Percentiles rank a stretch among this genome's conserved stretches.
These are phyloP conservation scores for Drosophila seguyi DNA, from an alignment of 1,140 invertebrate species.

Conservation along the genomic window DNA sequence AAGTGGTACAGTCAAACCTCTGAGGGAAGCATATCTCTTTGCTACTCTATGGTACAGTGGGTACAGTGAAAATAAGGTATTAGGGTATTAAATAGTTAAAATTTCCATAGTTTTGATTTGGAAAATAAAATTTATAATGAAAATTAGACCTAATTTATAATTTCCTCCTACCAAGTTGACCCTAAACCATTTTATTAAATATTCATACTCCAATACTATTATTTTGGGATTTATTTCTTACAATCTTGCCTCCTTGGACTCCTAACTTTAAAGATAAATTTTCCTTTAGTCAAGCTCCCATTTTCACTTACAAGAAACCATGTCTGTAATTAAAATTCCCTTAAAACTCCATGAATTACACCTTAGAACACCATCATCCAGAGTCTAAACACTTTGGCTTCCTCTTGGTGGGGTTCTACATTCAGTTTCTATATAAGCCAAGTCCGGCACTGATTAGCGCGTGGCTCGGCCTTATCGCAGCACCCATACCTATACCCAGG, in stretches of 20 bases:
- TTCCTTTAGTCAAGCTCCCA: background rate
- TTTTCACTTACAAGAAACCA: too few species aligned
- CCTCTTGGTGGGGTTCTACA: background rate
- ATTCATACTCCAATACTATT: too few species aligned
- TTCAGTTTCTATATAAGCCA: background rate
- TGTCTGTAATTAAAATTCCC: background rate
- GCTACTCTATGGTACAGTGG: too few species aligned
- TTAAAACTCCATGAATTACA: background rate
- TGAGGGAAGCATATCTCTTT: background rate
- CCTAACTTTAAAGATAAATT: background rate
- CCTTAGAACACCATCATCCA: background rate
- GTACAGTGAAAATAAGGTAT: background rate
- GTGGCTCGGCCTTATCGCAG: constrained; percentile 50
- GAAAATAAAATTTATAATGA: background rate
- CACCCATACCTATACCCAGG: background rate
- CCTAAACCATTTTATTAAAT: too few species aligned
- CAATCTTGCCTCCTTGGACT: background rate
- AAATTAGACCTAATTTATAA: too few species aligned
- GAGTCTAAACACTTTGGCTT: background rate
- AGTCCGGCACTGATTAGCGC: constrained; percentile 51
- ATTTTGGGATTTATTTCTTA: too few species aligned
- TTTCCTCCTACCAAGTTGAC: too few species aligned
- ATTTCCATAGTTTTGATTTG: background rate
- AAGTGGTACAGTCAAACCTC: constrained; percentile 35
- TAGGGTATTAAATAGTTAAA: background rate